Base-by-base conservation (phyloP, 2,113 vertebrate genomes). In the Heloderma charlesbogerti region DNA sequence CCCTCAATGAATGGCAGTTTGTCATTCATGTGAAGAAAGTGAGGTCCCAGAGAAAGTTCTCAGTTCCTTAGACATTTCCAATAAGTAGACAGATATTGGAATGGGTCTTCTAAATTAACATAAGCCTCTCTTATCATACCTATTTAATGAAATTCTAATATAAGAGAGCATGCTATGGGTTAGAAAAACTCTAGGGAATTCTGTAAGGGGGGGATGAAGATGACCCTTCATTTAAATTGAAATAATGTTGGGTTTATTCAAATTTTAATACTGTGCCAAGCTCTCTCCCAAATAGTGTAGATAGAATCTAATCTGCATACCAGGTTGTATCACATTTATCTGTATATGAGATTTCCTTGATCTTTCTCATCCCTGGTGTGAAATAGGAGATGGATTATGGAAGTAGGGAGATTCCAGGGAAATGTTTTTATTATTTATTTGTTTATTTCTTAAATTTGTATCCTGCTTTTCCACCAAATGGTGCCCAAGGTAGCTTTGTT, bases 41-140 rank as follows among this genome's bases (percentile, higher is more conserved):
- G 94, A 92, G 88, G 90, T 92, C 88, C 84, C 89, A 96, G 93
- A 93, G 92, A 95, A 97, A 96, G 93, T 79, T 92, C 86, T 95
- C 91, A 84, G 92, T 91, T 97, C 96, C 96, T 95, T 95, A 94
- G 96, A 89, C 95, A 89, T 95, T 93, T 97, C 93, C 84, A 34
- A 0, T 88, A 75, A 74, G 91, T 7, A 25, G 78, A n/a, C 34
- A 94, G 88, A 72, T 77, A 66, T 87, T 69, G 27, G 31, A 27
- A 78, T 87, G 78, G 87, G 82, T 60, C 66, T 94, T 93, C 77
- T 79, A 66, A 85, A 34, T 1, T 10, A 25, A 3, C 80, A 43
- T 71, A 29, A 43, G 2, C 88, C 51, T 84, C 75, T 87, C 88
- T 71, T 31, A 0, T 18, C 48, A 9, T 72, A 45, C 67, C 15